Evolutionary conservation across 2,888 invertebrate species (phyloP).

Genomic region (Beris chalybata): DNA sequence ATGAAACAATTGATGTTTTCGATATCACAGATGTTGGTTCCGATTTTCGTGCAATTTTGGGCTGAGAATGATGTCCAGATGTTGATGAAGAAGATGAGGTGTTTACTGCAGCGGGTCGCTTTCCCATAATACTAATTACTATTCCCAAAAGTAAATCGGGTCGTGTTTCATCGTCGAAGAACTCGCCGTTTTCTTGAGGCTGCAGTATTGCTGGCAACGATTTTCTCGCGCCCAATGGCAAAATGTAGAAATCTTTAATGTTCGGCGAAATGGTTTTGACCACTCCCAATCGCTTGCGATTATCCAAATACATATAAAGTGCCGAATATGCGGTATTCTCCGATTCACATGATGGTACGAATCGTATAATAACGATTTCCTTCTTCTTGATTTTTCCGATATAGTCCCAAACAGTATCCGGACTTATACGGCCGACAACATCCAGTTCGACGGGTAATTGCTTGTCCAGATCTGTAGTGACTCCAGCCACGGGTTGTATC

Average conservation of each 20-base stretch:
- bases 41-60: constrained; percentile 26
- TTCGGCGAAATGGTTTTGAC: constrained; percentile 76
- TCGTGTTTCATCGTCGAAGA: constrained; percentile 66
- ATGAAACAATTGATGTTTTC: constrained; percentile 51
- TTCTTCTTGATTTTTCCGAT: constrained; percentile 87
- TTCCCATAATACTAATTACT: constrained; percentile 66
- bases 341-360: constrained; percentile 79
- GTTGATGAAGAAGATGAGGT: constrained; percentile 4
- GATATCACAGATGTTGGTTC: constrained; percentile 36
- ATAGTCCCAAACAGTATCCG: constrained; percentile 91
- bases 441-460: constrained; percentile 78
- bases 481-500: constrained; percentile 76
- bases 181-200: constrained; percentile 72
- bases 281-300: constrained; percentile 80
- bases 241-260: constrained; percentile 92
- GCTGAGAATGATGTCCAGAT: background rate
- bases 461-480: constrained; percentile 67
- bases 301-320: constrained; percentile 86
- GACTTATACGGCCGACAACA: constrained; percentile 89
- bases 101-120: constrained; percentile 22
- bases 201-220: constrained; percentile 70
- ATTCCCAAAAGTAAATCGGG: constrained; percentile 84
- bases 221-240: constrained; percentile 78
- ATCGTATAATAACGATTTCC: constrained; percentile 79
- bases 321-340: constrained; percentile 74